phyloP scores from a whole-genome alignment of 1,140 invertebrate species.

The Leptopilina clavipes region DNA sequence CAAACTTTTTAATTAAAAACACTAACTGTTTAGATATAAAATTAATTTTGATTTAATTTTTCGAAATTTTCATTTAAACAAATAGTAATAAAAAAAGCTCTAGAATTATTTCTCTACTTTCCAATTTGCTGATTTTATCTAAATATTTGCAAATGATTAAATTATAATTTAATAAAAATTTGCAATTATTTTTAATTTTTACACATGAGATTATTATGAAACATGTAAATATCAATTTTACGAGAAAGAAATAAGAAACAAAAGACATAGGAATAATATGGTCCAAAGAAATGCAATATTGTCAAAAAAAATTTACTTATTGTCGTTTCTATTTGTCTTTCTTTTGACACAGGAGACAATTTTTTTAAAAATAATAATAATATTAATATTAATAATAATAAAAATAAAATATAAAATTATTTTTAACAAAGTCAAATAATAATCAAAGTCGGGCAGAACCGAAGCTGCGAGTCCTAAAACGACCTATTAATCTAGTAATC shows the following conservation, averaged over 20 bases:
- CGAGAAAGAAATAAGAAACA: background rate
- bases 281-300: background rate
- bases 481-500: conserved; percentile 59
- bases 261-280: background rate
- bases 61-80: too few relatives aligned
- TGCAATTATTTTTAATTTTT: too few relatives aligned
- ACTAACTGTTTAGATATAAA: too few relatives aligned
- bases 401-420: conserved; percentile 7
- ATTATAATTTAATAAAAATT: too few relatives aligned
- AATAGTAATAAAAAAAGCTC: too few relatives aligned
- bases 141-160: too few relatives aligned
- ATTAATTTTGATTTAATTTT: too few relatives aligned
- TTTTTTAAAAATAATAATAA: background rate
- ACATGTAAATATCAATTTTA: background rate
- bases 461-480: conserved; percentile 40
- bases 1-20: too few relatives aligned
- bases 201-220: background rate
- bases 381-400: too few relatives aligned
- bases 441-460: background rate
- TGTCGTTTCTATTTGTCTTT: background rate
- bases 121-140: background rate
- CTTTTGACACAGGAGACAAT: background rate
- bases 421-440: conserved; percentile 5
- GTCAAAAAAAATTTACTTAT: background rate
- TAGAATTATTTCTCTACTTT: background rate